phyloP scores from a whole-genome alignment of 2,797 vertebrate species.

The Danio albolineatus region DNA sequence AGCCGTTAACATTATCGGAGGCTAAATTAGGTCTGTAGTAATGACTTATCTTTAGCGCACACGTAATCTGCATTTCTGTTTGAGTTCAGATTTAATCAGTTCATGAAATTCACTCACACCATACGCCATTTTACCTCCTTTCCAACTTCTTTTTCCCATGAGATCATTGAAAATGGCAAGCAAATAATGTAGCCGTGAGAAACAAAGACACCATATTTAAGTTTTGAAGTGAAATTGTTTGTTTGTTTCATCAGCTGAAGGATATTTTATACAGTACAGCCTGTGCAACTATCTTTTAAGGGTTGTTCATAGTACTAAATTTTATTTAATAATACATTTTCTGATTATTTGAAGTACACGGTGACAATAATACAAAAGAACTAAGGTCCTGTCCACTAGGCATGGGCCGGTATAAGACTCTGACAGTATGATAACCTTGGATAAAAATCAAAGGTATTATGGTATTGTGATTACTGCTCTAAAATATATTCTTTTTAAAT shows the following conservation, averaged over 20 bases:
- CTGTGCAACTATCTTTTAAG: background rate
- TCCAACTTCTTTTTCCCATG: slow-evolving; percentile 73
- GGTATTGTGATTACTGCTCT: too few species aligned
- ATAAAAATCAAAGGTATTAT: too few species aligned
- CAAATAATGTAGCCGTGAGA: slow-evolving; percentile 62
- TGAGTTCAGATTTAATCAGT: slow-evolving; percentile 66
- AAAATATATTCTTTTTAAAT: too few species aligned
- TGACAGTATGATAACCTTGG: too few species aligned
- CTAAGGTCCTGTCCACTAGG: too few species aligned
- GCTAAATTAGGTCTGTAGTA: background rate
- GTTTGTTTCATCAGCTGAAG: slow-evolving; percentile 65
- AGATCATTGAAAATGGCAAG: slow-evolving; percentile 61
- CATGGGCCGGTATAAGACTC: too few species aligned
- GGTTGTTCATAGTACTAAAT: background rate
- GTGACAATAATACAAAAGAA: background rate
- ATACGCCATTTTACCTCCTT: slow-evolving; percentile 77
- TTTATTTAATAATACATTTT: background rate
- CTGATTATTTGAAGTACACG: background rate
- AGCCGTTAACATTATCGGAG: background rate
- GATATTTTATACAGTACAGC: background rate
- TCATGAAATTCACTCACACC: slow-evolving; percentile 63
- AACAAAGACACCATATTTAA: slow-evolving; percentile 10
- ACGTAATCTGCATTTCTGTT: slow-evolving; percentile 62
- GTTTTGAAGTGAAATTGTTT: slow-evolving; percentile 4
- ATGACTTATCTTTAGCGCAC: slow-evolving; percentile 3